Percentiles rank a stretch among this genome's conserved stretches.
These are phyloP conservation scores for Hirundo rustica DNA, from an alignment of 2,797 vertebrate species.

Conservation along the genomic window DNA sequence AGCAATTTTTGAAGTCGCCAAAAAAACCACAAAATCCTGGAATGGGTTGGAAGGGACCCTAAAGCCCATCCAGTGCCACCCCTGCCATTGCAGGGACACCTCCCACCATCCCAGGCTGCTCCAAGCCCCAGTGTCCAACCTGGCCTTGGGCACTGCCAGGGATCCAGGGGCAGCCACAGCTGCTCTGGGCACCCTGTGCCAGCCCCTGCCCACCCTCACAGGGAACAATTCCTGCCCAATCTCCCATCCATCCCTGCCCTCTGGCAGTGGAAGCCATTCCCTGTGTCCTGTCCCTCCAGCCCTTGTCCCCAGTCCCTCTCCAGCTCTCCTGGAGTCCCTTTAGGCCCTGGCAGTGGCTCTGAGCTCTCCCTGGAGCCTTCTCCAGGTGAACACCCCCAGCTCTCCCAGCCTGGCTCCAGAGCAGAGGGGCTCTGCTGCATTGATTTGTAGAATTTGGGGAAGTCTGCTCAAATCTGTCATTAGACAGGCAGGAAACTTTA, in stretches of 20 bases:
- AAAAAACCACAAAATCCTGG: not conserved
- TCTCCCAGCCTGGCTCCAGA: not conserved
- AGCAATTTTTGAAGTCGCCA: not conserved
- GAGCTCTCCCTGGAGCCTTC: not conserved
- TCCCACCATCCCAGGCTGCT: not conserved
- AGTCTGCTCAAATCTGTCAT: not conserved
- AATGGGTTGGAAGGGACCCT: too few species aligned
- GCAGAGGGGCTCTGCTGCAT: not conserved
- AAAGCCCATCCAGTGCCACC: accelerated
- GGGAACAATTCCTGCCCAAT: not conserved
- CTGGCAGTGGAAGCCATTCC: not conserved
- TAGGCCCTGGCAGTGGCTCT: accelerated
- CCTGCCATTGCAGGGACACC: not conserved
- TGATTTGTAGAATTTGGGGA: not conserved
- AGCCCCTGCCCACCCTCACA: accelerated
- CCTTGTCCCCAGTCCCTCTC: not conserved
- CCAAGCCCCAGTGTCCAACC: not conserved
- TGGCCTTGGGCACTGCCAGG: not conserved
- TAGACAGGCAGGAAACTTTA: not conserved
- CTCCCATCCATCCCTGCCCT: not conserved
- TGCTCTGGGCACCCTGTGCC: not conserved
- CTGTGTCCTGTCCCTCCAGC: not conserved
- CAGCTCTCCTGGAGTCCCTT: not conserved
- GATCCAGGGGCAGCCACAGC: not conserved
- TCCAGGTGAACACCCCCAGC: not conserved